Evolutionary conservation across 2,888 invertebrate genomes (phyloP), one percentile per base, ranked within the genome.

Genomic region (Synanthedon myopaeformis): DNA sequence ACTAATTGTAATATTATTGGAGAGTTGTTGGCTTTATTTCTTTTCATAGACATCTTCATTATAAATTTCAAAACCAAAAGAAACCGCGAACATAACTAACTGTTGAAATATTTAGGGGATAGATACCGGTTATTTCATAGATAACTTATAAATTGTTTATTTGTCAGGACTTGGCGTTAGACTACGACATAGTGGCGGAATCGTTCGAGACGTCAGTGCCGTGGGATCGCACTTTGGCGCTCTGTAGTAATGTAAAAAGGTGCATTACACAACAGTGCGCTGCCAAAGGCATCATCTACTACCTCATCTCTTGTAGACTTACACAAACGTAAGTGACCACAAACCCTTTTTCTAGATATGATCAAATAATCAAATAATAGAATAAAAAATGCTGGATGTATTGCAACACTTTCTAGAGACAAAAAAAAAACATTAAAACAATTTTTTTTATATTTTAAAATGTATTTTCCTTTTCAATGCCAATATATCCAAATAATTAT

Each of bases 141-240:
- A 13, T 45, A 45, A 45, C 2, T n/a, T 10, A 45, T n/a, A n/a
- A 8, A 14, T n/a, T 45, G 13, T 45, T n/a, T 41, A 6, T 12
- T 35, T 81, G 79, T 6, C 78, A 96, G 96, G 99, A 99, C 76
- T 85, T 98, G 52, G 98, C 93, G 0, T 89, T 99, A 60, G 94
- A 96, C 54, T 95, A 93, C 76, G 91, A 92, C 61, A 91, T 98
- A 14, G 92, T 98, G 2, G 94, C 97, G 0, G 99, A 99, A 79
- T 98, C 98, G 0, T 99, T 99, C 87, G 99, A 99, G 85, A 99
- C 99, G 0, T 99, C 99, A 0, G 98, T 98, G 2, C 95, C 99
- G 1, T 99, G 99, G 99, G 96, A 97, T 81, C 91, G 95, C 53
- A 92, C 96, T 11, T 80, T 93, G 35, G 84, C 91, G 13, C 87